These are phyloP conservation scores for Furcula furcula DNA, from an alignment of 2,888 invertebrate species.

Conservation along the genomic window DNA sequence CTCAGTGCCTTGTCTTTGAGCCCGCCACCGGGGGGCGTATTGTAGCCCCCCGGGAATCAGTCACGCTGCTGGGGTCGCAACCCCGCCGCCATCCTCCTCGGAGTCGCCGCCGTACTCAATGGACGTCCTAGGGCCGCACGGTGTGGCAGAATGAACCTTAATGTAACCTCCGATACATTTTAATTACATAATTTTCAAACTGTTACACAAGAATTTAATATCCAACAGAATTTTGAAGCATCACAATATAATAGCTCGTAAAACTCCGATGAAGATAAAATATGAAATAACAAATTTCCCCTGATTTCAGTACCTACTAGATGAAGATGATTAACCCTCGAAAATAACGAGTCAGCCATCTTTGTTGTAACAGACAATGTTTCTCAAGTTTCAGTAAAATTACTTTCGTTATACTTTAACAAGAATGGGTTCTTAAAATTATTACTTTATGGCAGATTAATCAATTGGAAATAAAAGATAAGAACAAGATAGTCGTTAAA, in stretches of 20 bases:
- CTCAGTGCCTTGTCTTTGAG: too few relatives aligned
- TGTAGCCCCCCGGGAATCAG: too few relatives aligned
- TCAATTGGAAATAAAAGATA: conserved; percentile 8
- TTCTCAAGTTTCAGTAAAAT: conserved; percentile 44
- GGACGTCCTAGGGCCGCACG: too few relatives aligned
- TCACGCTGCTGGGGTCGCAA: too few relatives aligned
- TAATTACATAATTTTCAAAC: too few relatives aligned
- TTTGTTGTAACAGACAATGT: conserved; percentile 45
- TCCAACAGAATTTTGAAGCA: not conserved
- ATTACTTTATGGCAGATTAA: conserved; percentile 14
- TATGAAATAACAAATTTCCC: conserved; percentile 40
- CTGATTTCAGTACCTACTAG: conserved; percentile 38
- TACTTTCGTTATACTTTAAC: conserved; percentile 26
- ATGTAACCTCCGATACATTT: too few relatives aligned
- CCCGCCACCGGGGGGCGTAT: too few relatives aligned
- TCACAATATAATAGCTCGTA: not conserved
- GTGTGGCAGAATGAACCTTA: too few relatives aligned
- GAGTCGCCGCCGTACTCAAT: too few relatives aligned
- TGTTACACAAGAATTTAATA: too few relatives aligned
- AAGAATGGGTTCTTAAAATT: conserved; percentile 13
- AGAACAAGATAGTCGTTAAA: not conserved
- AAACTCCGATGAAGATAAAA: conserved; percentile 19
- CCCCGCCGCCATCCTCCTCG: too few relatives aligned
- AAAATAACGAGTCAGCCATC: conserved; percentile 45
- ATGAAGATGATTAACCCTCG: conserved; percentile 48